Evolutionary conservation across 2,888 invertebrate genomes (phyloP).

Genomic region (Octodonta nipae): DNA sequence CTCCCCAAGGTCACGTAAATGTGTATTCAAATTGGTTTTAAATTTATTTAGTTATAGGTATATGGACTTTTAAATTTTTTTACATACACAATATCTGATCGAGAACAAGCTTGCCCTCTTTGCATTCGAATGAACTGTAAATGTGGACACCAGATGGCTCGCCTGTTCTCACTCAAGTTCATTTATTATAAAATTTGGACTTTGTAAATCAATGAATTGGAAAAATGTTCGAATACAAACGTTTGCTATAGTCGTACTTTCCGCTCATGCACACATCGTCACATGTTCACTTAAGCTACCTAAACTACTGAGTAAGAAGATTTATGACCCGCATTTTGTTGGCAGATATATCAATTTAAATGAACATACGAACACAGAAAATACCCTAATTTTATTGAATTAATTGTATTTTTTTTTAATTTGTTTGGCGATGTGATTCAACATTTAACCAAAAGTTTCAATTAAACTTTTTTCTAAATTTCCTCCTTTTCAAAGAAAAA

Average conservation of each 20-base stretch:
- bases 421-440: no score
- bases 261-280: constrained; percentile 10
- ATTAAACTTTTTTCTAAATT: no score
- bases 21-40: constrained; percentile 20
- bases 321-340: constrained; percentile 32
- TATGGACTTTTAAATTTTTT: constrained; percentile 9
- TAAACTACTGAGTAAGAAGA: constrained; percentile 17
- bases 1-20: constrained; percentile 11
- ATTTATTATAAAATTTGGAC: constrained; percentile 19
- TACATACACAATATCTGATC: constrained; percentile 4
- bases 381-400: no score
- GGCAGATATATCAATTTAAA: constrained; percentile 22
- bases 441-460: no score
- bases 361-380: no score
- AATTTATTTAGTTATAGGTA: constrained; percentile 5
- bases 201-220: constrained; percentile 9
- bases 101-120: constrained; percentile 3
- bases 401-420: no score
- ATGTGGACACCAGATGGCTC: no score
- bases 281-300: constrained; percentile 23
- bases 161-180: no score
- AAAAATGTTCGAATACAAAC: constrained; percentile 8
- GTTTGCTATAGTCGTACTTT: constrained; percentile 5
- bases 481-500: no score
- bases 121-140: no score